Conservation (phyloP, 2,113 vertebrate genomes). For the Microcebus murinus region DNA sequence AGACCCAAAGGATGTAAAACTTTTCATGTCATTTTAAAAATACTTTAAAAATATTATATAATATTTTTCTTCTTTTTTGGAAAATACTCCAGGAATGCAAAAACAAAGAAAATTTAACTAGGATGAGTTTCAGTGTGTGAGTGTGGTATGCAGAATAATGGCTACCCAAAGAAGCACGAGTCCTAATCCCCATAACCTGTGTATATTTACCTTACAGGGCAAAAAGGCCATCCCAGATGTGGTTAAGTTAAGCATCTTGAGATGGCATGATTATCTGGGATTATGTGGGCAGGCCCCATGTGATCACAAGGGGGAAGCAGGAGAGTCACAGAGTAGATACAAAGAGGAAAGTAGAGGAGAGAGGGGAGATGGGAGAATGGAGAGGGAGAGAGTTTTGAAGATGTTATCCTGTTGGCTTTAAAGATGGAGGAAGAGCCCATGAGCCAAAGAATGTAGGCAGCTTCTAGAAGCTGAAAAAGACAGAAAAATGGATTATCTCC, state of each 20-base stretch:
- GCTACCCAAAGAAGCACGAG: rapidly evolving
- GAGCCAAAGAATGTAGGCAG: not conserved
- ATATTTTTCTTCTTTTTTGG: not conserved
- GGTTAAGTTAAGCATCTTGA: not conserved
- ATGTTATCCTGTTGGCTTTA: not conserved
- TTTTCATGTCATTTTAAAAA: not conserved
- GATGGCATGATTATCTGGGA: not conserved
- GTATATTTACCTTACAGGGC: not conserved
- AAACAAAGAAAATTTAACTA: not conserved
- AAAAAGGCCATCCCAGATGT: not conserved
- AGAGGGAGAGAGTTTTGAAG: not conserved
- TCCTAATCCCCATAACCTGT: not conserved
- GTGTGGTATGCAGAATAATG: not conserved
- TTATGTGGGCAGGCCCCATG: not conserved
- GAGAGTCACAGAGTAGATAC: not conserved
- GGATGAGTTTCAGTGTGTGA: not conserved
- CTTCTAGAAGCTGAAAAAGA: not conserved
- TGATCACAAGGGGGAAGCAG: not conserved
- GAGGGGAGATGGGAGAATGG: not conserved
- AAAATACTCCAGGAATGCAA: not conserved
- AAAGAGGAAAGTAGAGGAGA: not conserved
- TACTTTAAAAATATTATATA: not conserved
- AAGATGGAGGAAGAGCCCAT: not conserved
- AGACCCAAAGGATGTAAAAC: not conserved
- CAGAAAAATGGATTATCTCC: not conserved